Base-by-base conservation (phyloP, 2,888 invertebrate genomes). In the Apomyelois bistriatella region DNA sequence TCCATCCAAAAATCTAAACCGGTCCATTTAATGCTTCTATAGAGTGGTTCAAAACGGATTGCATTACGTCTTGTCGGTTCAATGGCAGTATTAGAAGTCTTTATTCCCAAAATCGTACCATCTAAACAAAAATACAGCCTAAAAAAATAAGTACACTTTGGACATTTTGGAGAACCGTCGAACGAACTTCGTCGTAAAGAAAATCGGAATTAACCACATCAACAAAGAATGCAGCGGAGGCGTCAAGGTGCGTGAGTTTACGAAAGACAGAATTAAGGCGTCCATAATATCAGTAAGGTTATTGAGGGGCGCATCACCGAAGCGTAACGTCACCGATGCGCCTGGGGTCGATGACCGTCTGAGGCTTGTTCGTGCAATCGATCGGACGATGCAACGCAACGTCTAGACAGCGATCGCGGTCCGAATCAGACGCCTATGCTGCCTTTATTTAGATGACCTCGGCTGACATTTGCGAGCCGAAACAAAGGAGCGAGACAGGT, bases 261-360 rank as follows among this genome's bases (percentile, higher is more conserved):
- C 62, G 72, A 69, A 72, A 74, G 68, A 70, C 64, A 70, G 68
- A 78, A 73, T 74, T 64, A 72, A 74, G 69, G 58, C 64, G 65
- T 61, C 64, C 72, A 65, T 76, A 78, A 79, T 76, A 79, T 75
- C 78, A 74, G 79, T 80, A 72, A 79, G 77, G 77, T 79, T 81
- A 82, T 74, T 75, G 81, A 81, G 76, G 82, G 82, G 87, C 87
- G 88, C 85, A 86, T 85, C 89, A 85, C 74, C 85, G 78, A 73
- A 88, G 88, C 88, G 88, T 80, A 87, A 87, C 89, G 89, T 90
- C 89, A 89, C 84, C 87, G 88, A 89, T 86, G 89, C 87, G 85
- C 84, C 83, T 83, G 85, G 83, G 89, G 88, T 89, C 88, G 82
- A 77, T 72, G 89, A 87, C 88, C 89, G 88, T 84, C 88, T 85